A percentile compares a stretch with the other conserved stretches of the same genome.
These are phyloP conservation scores for Phylloscopus trochiloides DNA, from an alignment of 2,113 vertebrate genomes.

Conservation along the genomic window DNA sequence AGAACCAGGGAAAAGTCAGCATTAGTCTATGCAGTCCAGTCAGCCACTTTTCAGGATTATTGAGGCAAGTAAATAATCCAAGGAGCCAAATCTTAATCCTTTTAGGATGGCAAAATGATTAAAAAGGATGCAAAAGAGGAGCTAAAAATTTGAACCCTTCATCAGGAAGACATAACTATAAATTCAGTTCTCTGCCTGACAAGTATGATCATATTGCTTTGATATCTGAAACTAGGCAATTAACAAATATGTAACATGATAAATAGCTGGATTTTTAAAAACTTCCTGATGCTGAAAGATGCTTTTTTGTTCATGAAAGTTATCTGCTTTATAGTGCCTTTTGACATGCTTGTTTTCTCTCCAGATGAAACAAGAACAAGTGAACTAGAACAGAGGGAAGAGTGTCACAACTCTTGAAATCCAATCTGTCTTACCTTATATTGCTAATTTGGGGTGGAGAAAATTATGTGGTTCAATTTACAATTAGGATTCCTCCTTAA, in stretches of 20 bases:
- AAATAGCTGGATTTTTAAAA: not conserved
- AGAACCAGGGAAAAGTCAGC: not conserved
- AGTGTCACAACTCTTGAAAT: conserved; percentile 19
- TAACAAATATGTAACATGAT: not conserved
- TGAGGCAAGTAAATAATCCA: not conserved
- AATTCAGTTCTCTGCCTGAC: not conserved
- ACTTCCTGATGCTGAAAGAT: not conserved
- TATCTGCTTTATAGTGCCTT: not conserved
- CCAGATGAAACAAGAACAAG: conserved; percentile 2
- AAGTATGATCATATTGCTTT: not conserved
- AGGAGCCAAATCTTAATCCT: not conserved
- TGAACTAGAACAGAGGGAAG: not conserved
- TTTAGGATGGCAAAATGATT: not conserved
- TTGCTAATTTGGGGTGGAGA: not conserved
- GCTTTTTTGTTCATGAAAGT: not conserved
- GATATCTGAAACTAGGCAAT: not conserved
- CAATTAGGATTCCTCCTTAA: conserved; percentile 25
- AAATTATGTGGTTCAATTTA: conserved; percentile 32
- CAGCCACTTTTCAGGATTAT: not conserved
- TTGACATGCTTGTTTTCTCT: not conserved
- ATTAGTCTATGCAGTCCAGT: not conserved
- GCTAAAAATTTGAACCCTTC: not conserved
- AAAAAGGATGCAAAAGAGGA: not conserved
- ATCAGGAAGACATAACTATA: not conserved
- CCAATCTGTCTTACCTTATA: not conserved